Evolutionary conservation across 2,113 vertebrate genomes (phyloP).

Genomic region (Dipodomys spectabilis): DNA sequence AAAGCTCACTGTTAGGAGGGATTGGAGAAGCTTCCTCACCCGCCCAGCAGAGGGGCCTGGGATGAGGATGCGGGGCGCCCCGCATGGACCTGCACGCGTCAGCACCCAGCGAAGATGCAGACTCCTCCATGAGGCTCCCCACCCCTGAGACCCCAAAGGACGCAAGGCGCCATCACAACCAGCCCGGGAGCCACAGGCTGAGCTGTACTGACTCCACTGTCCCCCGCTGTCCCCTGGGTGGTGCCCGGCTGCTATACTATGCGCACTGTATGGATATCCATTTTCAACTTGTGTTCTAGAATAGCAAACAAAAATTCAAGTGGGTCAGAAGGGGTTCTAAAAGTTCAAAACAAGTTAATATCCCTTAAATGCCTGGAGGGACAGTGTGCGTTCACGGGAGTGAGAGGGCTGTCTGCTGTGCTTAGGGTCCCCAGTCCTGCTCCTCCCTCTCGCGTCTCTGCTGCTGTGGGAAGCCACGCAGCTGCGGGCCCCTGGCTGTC

Average conservation of each 20-base stretch:
- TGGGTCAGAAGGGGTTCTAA: not conserved
- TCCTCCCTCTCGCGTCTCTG: not conserved
- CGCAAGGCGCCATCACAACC: not conserved
- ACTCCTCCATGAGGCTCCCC: not conserved
- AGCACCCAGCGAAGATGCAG: not conserved
- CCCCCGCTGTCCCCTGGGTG: not conserved
- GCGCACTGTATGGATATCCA: not conserved
- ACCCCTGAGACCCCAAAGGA: not conserved
- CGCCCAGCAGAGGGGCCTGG: not conserved
- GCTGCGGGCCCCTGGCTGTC: not conserved
- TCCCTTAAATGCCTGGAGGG: not conserved
- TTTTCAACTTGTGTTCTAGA: not conserved
- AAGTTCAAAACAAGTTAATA: not conserved
- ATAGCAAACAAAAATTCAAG: not conserved
- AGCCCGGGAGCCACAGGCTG: too few species aligned
- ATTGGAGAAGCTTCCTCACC: rapidly evolving
- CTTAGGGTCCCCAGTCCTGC: not conserved
- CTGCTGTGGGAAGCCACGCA: not conserved
- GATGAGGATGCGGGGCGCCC: not conserved
- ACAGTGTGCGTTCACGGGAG: not conserved
- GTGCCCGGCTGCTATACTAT: not conserved
- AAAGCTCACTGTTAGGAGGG: not conserved
- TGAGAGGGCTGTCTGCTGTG: not conserved
- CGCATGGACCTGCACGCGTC: not conserved
- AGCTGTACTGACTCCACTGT: too few species aligned